These are phyloP conservation scores for Enteromius radiatus DNA, from an alignment of 2,797 vertebrate species.

Conservation along the genomic window DNA sequence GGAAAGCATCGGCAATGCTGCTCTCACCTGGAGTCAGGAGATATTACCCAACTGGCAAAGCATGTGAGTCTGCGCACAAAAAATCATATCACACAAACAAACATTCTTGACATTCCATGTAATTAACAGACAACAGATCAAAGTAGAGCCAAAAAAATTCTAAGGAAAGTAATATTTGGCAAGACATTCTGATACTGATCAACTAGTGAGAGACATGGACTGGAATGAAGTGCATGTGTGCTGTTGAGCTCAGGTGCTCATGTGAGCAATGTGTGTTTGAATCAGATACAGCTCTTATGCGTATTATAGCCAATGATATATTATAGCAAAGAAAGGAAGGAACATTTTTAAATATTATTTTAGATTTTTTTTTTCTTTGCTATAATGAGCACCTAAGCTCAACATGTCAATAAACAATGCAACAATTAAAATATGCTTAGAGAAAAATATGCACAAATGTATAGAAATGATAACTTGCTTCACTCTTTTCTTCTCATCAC, in stretches of 20 bases:
- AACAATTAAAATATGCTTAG: background rate
- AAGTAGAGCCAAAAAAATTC: background rate
- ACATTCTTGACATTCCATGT: background rate
- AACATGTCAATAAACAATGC: background rate
- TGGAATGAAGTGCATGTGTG: background rate
- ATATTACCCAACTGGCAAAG: constrained; percentile 93
- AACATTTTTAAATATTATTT: too few relatives aligned
- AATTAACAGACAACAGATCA: background rate
- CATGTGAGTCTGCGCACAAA: constrained; percentile 75
- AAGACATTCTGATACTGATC: background rate
- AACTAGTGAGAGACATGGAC: background rate
- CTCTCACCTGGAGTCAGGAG: constrained; percentile 92
- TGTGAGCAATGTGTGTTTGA: background rate
- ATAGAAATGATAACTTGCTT: background rate
- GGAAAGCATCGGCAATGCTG: constrained; percentile 91
- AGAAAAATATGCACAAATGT: background rate
- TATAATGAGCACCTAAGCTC: too few relatives aligned
- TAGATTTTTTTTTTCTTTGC: too few relatives aligned
- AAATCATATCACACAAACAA: background rate
- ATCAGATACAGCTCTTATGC: background rate
- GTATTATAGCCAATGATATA: background rate
- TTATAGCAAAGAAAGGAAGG: too few relatives aligned
- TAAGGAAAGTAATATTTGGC: background rate
- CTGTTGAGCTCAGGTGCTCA: background rate
- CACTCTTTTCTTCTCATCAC: background rate